These are phyloP conservation scores for Lepus europaeus DNA, from an alignment of 2,113 vertebrate genomes.

Conservation along the genomic window DNA sequence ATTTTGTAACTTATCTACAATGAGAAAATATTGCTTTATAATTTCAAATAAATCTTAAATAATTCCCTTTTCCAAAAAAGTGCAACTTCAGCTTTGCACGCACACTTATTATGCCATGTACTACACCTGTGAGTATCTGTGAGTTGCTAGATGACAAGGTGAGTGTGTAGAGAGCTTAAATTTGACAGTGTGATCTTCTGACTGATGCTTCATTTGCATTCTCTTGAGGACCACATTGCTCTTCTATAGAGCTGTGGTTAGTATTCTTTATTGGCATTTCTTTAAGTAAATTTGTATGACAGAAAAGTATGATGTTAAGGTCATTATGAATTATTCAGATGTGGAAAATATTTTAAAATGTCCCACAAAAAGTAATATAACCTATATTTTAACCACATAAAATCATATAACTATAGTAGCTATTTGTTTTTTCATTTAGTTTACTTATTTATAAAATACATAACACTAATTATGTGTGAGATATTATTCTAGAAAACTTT, in stretches of 20 bases:
- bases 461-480: not conserved
- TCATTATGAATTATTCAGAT: not conserved
- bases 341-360: not conserved
- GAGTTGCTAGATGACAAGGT: not conserved
- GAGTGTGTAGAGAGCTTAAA: not conserved
- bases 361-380: not conserved
- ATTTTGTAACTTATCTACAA: not conserved
- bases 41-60: not conserved
- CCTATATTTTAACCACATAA: not conserved
- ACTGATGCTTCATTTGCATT: not conserved
- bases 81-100: not conserved
- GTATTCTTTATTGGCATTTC: slow-evolving; percentile 1
- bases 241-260: not conserved
- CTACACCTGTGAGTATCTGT: not conserved
- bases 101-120: not conserved
- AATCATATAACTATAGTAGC: not conserved
- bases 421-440: not conserved
- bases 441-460: not conserved
- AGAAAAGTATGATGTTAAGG: not conserved
- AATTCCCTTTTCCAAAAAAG: not conserved
- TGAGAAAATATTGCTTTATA: not conserved
- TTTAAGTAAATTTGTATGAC: not conserved
- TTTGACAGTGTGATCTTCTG: not conserved
- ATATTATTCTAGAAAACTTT: not conserved
- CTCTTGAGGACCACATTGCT: not conserved